Percentiles rank a stretch among this genome's conserved stretches.
Evolutionary conservation across 2,888 invertebrate genomes (phyloP).

Genomic region (Meloe dianella): DNA sequence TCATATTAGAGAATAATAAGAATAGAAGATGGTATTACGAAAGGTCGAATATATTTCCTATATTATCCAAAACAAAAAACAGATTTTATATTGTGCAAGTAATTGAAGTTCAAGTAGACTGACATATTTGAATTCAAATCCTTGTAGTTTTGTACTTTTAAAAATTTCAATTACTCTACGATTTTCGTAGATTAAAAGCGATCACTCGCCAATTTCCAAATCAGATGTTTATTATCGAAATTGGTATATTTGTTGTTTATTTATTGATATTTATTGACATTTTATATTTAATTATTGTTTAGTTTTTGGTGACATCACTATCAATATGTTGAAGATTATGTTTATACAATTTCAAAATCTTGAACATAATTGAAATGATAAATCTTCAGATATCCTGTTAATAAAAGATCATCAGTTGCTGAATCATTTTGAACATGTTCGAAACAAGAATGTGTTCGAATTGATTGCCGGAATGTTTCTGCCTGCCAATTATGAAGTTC

Average conservation of each 20-base stretch:
- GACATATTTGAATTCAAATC: background rate
- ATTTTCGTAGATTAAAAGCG: too few relatives aligned
- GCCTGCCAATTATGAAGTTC: too few relatives aligned
- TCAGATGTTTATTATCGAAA: background rate
- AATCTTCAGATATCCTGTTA: too few relatives aligned
- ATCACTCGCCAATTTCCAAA: background rate
- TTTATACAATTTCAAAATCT: too few relatives aligned
- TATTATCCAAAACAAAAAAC: background rate
- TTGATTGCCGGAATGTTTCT: too few relatives aligned
- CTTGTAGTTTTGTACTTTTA: background rate
- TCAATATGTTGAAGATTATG: too few relatives aligned
- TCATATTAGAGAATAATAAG: background rate
- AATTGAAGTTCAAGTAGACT: background rate
- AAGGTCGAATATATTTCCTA: slow-evolving; percentile 1
- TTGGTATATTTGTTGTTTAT: background rate
- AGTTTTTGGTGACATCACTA: too few relatives aligned
- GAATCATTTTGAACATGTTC: too few relatives aligned
- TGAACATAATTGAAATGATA: too few relatives aligned
- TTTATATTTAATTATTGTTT: background rate
- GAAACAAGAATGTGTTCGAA: too few relatives aligned
- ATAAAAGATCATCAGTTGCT: too few relatives aligned
- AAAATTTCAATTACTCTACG: background rate
- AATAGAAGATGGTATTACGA: background rate
- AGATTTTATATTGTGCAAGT: background rate
- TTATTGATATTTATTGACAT: background rate